phyloP scores from a whole-genome alignment of 2,888 invertebrate species.

The Andrena camellia region DNA sequence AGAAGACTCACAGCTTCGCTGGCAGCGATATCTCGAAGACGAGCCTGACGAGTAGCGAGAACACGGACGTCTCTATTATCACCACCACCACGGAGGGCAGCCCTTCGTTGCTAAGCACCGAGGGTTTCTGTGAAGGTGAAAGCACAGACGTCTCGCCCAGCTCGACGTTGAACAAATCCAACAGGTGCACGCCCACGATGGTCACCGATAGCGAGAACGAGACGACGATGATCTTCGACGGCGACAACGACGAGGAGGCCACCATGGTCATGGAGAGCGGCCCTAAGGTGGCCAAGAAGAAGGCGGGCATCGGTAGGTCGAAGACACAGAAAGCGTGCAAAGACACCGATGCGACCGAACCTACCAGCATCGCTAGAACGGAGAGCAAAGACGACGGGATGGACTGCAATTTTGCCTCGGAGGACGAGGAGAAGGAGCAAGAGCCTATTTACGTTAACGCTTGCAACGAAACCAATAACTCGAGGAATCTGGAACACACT shows the following conservation, averaged over 20 bases:
- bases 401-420: conserved; percentile 82
- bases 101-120: conserved; percentile 81
- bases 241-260: conserved; percentile 61
- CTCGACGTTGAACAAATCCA: conserved; percentile 81
- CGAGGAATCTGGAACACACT: conserved; percentile 70
- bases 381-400: conserved; percentile 83
- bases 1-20: conserved; percentile 82
- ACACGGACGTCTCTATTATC: conserved; percentile 89
- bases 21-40: conserved; percentile 85
- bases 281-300: conserved; percentile 40
- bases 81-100: conserved; percentile 87
- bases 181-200: conserved; percentile 74
- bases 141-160: conserved; percentile 82
- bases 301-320: conserved; percentile 31
- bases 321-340: conserved; percentile 47
- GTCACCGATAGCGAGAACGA: conserved; percentile 78
- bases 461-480: conserved; percentile 73
- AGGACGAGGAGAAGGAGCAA: conserved; percentile 75
- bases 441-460: conserved; percentile 83
- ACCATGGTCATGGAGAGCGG: conserved; percentile 44
- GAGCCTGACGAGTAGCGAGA: conserved; percentile 89
- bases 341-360: conserved; percentile 25
- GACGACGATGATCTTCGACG: conserved; percentile 64
- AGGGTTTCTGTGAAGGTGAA: conserved; percentile 84
- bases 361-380: conserved; percentile 73